Evolutionary conservation across 2,113 vertebrate species (phyloP).

Genomic region (Neogale vison): DNA sequence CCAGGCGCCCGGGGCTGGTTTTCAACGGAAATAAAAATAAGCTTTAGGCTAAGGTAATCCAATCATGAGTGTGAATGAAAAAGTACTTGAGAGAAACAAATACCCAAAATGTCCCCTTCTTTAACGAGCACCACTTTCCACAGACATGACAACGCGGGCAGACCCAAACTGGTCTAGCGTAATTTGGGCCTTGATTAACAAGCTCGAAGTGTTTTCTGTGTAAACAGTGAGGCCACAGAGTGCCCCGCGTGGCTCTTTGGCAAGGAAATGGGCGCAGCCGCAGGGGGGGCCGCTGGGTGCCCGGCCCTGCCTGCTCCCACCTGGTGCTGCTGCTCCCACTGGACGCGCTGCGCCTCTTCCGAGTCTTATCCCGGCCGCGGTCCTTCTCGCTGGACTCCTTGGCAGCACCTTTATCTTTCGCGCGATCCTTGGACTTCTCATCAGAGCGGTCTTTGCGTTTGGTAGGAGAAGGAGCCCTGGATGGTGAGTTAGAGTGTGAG

Average conservation of each 20-base stretch:
- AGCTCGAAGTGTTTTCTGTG: not conserved
- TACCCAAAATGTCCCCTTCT: not conserved
- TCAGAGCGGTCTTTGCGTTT: conserved; percentile 96
- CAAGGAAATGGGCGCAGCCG: not conserved
- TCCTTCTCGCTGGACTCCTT: conserved; percentile 95
- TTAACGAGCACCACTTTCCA: not conserved
- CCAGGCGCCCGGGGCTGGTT: not conserved
- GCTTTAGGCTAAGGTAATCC: not conserved
- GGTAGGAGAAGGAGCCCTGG: conserved; percentile 97
- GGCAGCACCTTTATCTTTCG: conserved; percentile 91
- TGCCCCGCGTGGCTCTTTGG: no score
- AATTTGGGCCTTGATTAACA: not conserved
- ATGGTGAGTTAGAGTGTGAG: conserved; percentile 46
- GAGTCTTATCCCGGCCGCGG: conserved; percentile 93
- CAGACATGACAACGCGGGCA: not conserved
- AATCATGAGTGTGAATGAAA: not conserved
- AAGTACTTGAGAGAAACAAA: not conserved
- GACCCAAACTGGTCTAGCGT: not conserved
- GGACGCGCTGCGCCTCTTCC: conserved; percentile 95
- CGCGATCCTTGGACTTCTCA: conserved; percentile 94
- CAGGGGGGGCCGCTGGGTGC: not conserved
- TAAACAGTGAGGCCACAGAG: not conserved
- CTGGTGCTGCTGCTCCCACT: conserved; percentile 95
- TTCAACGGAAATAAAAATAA: not conserved
- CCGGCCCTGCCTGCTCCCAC: conserved; percentile 48